Evolutionary conservation across 2,113 vertebrate species (phyloP), one percentile per base, ranked within the genome.

Genomic region (Myocastor coypus): DNA sequence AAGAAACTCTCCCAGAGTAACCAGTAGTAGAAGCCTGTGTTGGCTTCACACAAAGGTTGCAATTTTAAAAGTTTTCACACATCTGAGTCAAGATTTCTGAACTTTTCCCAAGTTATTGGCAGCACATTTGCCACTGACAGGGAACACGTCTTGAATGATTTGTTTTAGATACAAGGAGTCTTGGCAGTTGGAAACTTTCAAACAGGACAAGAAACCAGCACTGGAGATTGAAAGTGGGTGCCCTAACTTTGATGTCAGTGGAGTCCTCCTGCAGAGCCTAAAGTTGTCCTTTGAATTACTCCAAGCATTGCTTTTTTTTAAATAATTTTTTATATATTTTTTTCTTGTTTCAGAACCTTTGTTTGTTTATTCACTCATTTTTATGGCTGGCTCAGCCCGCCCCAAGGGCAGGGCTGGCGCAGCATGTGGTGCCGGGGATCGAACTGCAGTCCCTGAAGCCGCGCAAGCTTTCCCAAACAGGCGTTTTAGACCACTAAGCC

Each of bases 211-310:
- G 46, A 77, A 73, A 73, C 22, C 28, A 37, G 26, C 3, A 0
- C 7, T 28, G 7, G 84, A 66, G 92, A 69, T 94, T 89, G 94
- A 92, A 84, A 90, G 96, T 57, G 85, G 96, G 88, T 61, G 7
- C 82, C 95, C 83, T 63, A 80, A 52, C 80, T 86, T 4, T 68
- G 68, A 63, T 91, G 28, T 87, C 77, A 50, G 82, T 77, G 12
- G 52, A 28, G 87, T 63, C 50, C 86, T 69, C 66, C 89, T 78
- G 73, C 40, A 40, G 6, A 40, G 83, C 97, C 66, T 87, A 59
- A 75, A 52, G 75, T 17, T 63, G 84, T 84, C 71, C 80, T 89
- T 10, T 94, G 91, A 98, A 96, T 97, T 97, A 98, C 97, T 97
- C 66, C 96, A 82, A 87, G 86, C 20, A 1, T 24, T 93, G 82